A percentile compares a stretch with the other conserved stretches of the same genome.
Conservation (phyloP, 2,113 vertebrate species). For the Archocentrus centrarchus region DNA sequence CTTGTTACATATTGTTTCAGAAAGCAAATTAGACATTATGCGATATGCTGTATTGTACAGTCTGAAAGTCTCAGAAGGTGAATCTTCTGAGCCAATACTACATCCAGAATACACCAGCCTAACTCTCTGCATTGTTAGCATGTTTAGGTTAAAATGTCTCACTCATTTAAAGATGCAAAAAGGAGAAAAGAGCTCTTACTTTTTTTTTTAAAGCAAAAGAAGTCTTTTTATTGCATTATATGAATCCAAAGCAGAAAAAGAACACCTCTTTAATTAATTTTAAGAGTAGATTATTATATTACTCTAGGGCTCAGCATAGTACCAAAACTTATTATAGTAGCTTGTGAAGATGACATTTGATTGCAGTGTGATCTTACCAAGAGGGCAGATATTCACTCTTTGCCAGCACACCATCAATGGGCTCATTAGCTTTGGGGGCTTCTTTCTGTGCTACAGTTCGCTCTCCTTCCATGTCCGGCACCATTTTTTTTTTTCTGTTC, state of each 20-base stretch:
- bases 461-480: slow-evolving; percentile 32
- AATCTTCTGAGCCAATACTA: not conserved
- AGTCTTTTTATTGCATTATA: not conserved
- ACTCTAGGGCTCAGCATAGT: not conserved
- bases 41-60: no score
- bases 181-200: rapidly evolving
- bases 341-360: slow-evolving; percentile 19
- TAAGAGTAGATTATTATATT: not conserved
- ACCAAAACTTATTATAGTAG: not conserved
- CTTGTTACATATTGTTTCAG: no score
- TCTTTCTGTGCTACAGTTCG: slow-evolving; percentile 43
- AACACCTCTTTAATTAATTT: not conserved
- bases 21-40: no score
- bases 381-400: slow-evolving; percentile 14
- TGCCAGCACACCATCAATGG: slow-evolving; percentile 21
- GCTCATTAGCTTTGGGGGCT: slow-evolving; percentile 69
- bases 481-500: slow-evolving; percentile 31
- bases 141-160: not conserved
- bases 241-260: not conserved
- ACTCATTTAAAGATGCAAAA: not conserved
- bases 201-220: not conserved
- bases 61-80: no score
- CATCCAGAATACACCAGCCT: not conserved
- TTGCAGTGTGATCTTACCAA: slow-evolving; percentile 17
- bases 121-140: not conserved